Base-by-base conservation (phyloP, 2,797 vertebrate genomes). In the Phrynocephalus guinanensis region DNA sequence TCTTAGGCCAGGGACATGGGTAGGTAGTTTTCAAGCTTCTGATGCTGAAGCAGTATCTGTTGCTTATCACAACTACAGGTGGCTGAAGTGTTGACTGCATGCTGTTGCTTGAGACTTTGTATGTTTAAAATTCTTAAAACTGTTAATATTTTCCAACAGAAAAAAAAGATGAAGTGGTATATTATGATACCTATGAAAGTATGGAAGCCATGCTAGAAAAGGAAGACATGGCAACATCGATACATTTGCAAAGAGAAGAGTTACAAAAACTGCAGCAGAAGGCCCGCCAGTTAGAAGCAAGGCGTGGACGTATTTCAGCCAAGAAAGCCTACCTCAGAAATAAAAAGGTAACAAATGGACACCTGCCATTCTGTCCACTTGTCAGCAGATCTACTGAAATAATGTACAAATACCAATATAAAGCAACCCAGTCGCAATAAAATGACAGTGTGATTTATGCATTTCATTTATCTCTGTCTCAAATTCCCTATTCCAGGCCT, bases 261-360 rank as follows among this genome's bases (percentile, higher is more conserved):
- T 93, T 99, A 3, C 86, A 96, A 68, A 96, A 97, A 90, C 97
- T 99, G 60, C 98, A 99, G 91, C 98, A 98, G 94, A 98, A 98
- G 96, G 97, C 97, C 0, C 97, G 98, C 48, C 98, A 98, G 95
- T 97, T 99, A 68, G 99, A 99, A 97, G 98, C 98, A 82, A 98
- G 98, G 71, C 96, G 98, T 89, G 98, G 99, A 22, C 98, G 98
- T 87, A 99, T 99, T 96, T 99, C 98, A 56, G 97, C 98, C 95
- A 99, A 99, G 97, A 99, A 98, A 96, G 98, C 98, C 97, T 99
- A 99, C 98, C 99, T 99, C 98, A 98, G 98, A 97, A 99, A 98
- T 95, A 99, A 99, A 96, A 99, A 99, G 98, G 99, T 98, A 91
- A 48, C 30, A n/a, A 11, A 52, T 30, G 1, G 28, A 50, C 79